Evolutionary conservation across 2,113 vertebrate species (phyloP).

Genomic region (Eolophus roseicapilla): DNA sequence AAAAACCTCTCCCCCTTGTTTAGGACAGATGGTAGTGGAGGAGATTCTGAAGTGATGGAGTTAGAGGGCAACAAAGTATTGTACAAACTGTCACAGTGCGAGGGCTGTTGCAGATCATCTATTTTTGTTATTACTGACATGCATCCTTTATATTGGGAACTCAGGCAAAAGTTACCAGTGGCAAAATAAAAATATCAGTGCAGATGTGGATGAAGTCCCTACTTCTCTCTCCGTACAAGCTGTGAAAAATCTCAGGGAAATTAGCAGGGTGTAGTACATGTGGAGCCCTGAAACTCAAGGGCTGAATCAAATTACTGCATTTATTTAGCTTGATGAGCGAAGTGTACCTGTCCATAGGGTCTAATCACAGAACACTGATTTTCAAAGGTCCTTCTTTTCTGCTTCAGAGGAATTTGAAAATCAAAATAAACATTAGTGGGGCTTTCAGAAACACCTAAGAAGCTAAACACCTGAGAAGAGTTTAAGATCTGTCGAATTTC

Average conservation of each 20-base stretch:
- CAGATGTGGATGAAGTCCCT: constrained; percentile 3
- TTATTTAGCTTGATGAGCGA: background rate
- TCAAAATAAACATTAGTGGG: background rate
- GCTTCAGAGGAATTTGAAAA: background rate
- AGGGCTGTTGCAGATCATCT: background rate
- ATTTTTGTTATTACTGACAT: constrained; percentile 14
- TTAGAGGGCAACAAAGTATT: background rate
- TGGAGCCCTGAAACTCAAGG: background rate
- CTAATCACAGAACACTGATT: background rate
- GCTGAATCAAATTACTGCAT: background rate
- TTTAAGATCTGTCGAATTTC: background rate
- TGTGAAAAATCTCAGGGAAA: background rate
- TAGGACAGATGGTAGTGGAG: constrained; percentile 26
- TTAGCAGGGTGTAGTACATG: background rate
- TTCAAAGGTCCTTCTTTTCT: background rate
- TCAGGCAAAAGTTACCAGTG: background rate
- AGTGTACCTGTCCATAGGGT: background rate
- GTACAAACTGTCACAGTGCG: background rate
- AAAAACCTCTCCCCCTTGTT: constrained; percentile 14
- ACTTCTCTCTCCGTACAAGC: background rate
- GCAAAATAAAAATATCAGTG: background rate
- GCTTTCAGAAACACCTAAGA: background rate
- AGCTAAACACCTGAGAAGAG: background rate
- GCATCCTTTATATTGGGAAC: background rate
- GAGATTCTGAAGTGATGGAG: background rate